phyloP scores from a whole-genome alignment of 2,888 invertebrate species.

The Eupithecia vulgata region DNA sequence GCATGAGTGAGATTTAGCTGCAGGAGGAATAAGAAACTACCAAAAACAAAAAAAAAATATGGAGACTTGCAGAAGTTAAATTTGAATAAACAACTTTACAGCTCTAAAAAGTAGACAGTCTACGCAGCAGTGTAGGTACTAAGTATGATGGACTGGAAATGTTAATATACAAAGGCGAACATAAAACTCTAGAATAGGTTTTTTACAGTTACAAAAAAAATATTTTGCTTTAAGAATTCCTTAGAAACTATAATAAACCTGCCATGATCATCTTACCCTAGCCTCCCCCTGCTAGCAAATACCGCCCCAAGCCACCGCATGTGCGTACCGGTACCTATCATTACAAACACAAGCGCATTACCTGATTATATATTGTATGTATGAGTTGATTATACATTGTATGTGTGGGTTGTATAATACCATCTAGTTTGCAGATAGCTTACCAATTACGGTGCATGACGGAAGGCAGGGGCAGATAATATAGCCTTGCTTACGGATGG shows the following conservation, averaged over 20 bases:
- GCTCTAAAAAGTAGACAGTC: too few relatives aligned
- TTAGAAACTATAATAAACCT: not conserved
- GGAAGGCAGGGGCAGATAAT: conserved; percentile 42
- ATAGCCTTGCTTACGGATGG: conserved; percentile 43
- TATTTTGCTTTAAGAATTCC: not conserved
- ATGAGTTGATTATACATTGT: conserved; percentile 5
- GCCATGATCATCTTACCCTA: conserved; percentile 41
- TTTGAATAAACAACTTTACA: too few relatives aligned
- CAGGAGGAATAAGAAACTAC: too few relatives aligned
- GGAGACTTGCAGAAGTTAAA: too few relatives aligned
- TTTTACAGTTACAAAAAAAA: too few relatives aligned
- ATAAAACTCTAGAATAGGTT: too few relatives aligned
- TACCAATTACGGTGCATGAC: conserved; percentile 47
- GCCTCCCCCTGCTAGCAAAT: conserved; percentile 56
- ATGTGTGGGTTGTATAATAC: conserved; percentile 64
- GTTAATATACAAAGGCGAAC: too few relatives aligned
- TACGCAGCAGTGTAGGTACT: too few relatives aligned
- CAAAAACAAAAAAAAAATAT: too few relatives aligned
- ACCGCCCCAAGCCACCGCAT: conserved; percentile 68
- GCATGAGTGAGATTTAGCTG: too few relatives aligned
- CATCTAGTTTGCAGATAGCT: conserved; percentile 40
- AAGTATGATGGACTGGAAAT: too few relatives aligned
- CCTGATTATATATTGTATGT: conserved; percentile 72
- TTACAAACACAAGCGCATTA: conserved; percentile 76
- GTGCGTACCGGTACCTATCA: conserved; percentile 65